Evolutionary conservation across 2,113 vertebrate genomes (phyloP), one percentile per base, ranked within the genome.

Genomic region (Seriola rivoliana): DNA sequence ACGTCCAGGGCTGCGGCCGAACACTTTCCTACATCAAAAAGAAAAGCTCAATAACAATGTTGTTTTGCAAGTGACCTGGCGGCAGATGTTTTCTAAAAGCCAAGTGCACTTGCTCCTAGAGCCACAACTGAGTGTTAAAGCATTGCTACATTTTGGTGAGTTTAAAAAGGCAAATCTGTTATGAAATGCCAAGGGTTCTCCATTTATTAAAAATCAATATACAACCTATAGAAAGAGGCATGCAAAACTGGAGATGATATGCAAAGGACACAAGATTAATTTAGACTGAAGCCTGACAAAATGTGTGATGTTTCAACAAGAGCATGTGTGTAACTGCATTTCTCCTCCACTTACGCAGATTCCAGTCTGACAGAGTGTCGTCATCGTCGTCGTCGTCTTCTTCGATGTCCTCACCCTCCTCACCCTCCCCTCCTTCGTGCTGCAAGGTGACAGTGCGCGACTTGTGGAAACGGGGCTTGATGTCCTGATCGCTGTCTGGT

Each of bases 401-500:
- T 2, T 98, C 97, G 0, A 93, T 95, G 2, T 98, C 97, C 32
- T 98, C 97, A 0, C 94, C 95, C 70, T 96, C 96, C 7, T 97
- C 97, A 0, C 94, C 93, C 23, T 96, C 95, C 3, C 96, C 96
- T 0, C 97, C 98, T 92, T 98, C 98, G 0, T 99, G 98, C 87
- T 97, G 97, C 90, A 99, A 92, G 0, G 98, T 99, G 84, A 99
- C 97, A 0, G 98, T 99, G 68, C 98, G 97, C 0, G 98, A 99
- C 89, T 98, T 99, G 90, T 99, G 98, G 93, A 99, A 99, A 2
- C 97, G 97, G 0, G 98, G 97, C 69, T 99, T 99, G 85, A 99
- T 99, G 94, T 99, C 98, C 93, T 99, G 98, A 66, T 99, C 97
- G 0, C 97, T 98, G 92, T 99, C 98, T 0, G 98, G 98, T 0